These are phyloP conservation scores for Crotalus helleri DNA, from an alignment of 2,113 vertebrate genomes.

Conservation along the genomic window DNA sequence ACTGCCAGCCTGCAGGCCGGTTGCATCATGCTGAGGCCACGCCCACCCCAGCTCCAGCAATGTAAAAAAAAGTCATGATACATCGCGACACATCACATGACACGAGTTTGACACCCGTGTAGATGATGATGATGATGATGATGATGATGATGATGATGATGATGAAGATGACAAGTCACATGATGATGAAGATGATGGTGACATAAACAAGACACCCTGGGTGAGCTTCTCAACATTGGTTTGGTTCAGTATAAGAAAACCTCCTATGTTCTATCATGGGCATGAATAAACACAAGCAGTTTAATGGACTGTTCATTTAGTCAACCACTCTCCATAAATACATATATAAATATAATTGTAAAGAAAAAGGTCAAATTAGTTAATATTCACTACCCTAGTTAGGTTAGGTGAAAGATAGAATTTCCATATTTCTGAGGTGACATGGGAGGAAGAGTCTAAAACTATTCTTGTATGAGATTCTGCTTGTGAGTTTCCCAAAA, in stretches of 20 bases:
- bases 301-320: neutral
- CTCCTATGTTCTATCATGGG: neutral
- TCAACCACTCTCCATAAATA: neutral
- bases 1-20: too few species aligned
- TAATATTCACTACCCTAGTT: neutral
- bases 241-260: neutral
- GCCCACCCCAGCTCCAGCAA: too few species aligned
- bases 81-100: too few species aligned
- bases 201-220: neutral
- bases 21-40: too few species aligned
- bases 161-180: neutral
- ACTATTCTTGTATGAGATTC: too few species aligned
- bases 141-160: too few species aligned
- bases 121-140: neutral
- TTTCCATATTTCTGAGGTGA: neutral
- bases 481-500: neutral
- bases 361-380: neutral
- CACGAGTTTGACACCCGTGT: too few species aligned
- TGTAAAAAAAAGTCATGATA: too few species aligned
- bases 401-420: neutral
- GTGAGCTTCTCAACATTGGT: neutral
- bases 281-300: neutral
- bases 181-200: neutral
- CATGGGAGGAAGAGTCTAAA: neutral
- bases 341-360: neutral